phyloP scores from a whole-genome alignment of 2,888 invertebrate genomes.

The Leptura quadrifasciata region DNA sequence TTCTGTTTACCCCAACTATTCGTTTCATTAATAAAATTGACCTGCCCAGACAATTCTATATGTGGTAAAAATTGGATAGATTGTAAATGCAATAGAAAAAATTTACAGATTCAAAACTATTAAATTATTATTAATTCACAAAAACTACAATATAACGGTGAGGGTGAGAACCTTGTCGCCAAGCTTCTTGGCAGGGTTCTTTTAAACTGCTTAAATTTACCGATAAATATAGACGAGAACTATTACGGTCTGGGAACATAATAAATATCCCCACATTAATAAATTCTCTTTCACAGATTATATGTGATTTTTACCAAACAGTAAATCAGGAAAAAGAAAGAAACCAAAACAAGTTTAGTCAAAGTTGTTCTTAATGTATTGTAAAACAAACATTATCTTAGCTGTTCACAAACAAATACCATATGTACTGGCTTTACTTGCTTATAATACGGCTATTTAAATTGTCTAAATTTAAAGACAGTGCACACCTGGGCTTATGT shows the following conservation, averaged over 20 bases:
- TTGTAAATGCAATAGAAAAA: too few species aligned
- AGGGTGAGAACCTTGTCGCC: not conserved
- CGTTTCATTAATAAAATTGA: too few species aligned
- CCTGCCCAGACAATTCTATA: too few species aligned
- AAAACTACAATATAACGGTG: too few species aligned
- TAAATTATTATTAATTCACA: too few species aligned
- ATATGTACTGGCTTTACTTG: constrained; percentile 11
- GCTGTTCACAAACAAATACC: constrained; percentile 27
- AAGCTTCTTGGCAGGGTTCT: not conserved
- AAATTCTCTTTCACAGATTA: constrained; percentile 5
- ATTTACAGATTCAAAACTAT: too few species aligned
- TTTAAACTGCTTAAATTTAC: not conserved
- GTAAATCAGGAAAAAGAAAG: constrained; percentile 18
- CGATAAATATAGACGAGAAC: not conserved
- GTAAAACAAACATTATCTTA: constrained; percentile 35
- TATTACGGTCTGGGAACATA: constrained; percentile 3
- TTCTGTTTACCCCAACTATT: too few species aligned
- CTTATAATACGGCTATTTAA: constrained; percentile 13
- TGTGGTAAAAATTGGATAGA: too few species aligned
- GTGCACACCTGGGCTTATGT: constrained; percentile 2
- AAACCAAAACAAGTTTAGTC: constrained; percentile 12
- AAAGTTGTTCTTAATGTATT: constrained; percentile 18
- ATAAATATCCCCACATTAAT: constrained; percentile 10
- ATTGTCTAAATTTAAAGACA: constrained; percentile 32
- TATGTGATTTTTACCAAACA: constrained; percentile 8